Base-by-base conservation (phyloP, 2,888 invertebrate genomes). In the Thymelicus acteon region DNA sequence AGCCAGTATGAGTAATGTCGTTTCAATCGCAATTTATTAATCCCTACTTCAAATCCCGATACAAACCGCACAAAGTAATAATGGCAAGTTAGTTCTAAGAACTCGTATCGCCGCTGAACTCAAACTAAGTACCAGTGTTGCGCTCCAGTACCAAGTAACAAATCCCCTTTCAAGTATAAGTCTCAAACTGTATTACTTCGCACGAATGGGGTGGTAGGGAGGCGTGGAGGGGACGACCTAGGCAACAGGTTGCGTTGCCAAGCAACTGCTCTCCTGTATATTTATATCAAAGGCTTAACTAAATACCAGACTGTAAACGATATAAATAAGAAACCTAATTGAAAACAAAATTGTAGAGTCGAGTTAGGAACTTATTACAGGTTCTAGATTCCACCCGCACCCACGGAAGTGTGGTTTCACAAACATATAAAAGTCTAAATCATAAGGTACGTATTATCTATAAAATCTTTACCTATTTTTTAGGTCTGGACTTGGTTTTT, bases 211-310 rank as follows among this genome's bases (percentile, higher is more conserved):
- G 69, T 58, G 69, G 58, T 10, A 12, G 60, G 58, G 58, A 57
- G 57, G 13, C 19, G 12, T 12, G 31, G 44, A 37, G 67, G 12
- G 61, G 60, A 60, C 15, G 44, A 65, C 54, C 68, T 62, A 63
- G 62, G 62, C 68, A 69, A 69, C 68, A 69, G 68, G 68, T 69
- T 40, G 10, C 62, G 61, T 60, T 61, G n/a, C 61, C 24, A n/a
- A 52, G 52, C 60, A 67, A 60, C 67, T 60, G 15, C 54, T 44
- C 52, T 40, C 7, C 12, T 31, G 7, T 61, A 61, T 31, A 47
- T 19, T 19, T 19, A 2, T 19, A 58, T 58, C 13, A 58, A 57
- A 31, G 52, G 49, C n/a, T 49, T 0, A 15, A 49, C 15, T 49
- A 49, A 8, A 49, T 7, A 49, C 4, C 7, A 15, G n/a, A 52